Base-by-base conservation (phyloP, 2,113 vertebrate genomes). In the Oxygymnocypris stewartii region DNA sequence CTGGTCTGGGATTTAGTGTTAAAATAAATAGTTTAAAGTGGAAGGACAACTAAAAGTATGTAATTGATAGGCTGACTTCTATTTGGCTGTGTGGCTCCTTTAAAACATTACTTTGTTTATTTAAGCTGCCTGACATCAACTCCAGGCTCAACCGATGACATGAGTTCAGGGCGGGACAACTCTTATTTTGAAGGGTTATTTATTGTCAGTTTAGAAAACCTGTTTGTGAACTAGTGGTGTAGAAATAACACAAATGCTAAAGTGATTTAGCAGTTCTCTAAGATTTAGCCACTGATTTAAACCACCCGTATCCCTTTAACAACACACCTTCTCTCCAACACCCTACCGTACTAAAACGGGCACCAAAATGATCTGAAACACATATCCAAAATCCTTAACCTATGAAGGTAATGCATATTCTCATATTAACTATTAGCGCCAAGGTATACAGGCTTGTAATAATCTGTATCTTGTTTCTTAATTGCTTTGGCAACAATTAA, bases 401-500 rank as follows among this genome's bases (percentile, higher is more conserved):
- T 13, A 57, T 57, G 35, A 79, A 42, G 54, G 35, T 61, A n/a
- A 65, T 11, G 18, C 28, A 79, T 59, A 79, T 28, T 47, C 57
- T 59, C 54, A 25, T n/a, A 80, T 61, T 79, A n/a, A 61, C 1
- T 40, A 13, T 9, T 10, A 61, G 57, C 23, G 1, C 3, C 57
- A 40, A 20, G 4, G 23, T 13, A 42, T 42, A 40, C 35, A 25
- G 13, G n/a, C 79, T 65, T 16, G 40, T 0, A 44, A 8, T 80
- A 23, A 25, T 57, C 31, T 42, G 16, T 42, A 23, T 35, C 35
- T 47, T 69, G n/a, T 35, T 69, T 23, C 14, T 31, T 67, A 69
- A 69, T 49, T 71, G 14, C 80, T 28, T 82, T 67, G 84, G 42
- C 12, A 71, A 79, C 44, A 79, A 31, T 16, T 85, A 74, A 49